Evolutionary conservation across 2,113 vertebrate genomes (phyloP).

Genomic region (Colinus virginianus): DNA sequence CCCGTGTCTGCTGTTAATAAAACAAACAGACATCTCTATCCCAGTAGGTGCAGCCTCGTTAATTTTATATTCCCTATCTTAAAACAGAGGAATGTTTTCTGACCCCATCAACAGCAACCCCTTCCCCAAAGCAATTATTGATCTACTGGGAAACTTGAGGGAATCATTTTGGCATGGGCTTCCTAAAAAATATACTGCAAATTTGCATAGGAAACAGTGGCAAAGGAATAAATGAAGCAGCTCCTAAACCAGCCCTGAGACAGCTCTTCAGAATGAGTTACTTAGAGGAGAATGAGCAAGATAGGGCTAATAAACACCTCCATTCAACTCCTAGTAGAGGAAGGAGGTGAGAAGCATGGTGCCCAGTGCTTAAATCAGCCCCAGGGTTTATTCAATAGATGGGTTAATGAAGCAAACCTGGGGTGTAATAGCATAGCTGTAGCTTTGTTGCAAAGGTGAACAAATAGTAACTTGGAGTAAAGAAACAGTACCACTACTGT

Average conservation of each 20-base stretch:
- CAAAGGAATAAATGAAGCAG: background rate
- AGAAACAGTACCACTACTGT: background rate
- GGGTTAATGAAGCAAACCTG: background rate
- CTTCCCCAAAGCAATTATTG: background rate
- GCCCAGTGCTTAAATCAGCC: too few species aligned
- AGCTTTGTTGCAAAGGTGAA: background rate
- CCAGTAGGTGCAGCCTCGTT: background rate
- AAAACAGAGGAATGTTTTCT: background rate
- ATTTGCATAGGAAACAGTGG: background rate
- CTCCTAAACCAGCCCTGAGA: background rate
- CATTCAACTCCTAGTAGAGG: background rate
- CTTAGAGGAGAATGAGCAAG: background rate
- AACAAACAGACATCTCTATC: background rate
- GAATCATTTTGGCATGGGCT: rapidly evolving
- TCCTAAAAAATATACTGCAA: background rate
- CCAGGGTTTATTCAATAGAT: background rate
- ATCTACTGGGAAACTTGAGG: background rate
- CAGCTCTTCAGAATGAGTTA: background rate
- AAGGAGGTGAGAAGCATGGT: too few species aligned
- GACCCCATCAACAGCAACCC: background rate
- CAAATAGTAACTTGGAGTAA: background rate
- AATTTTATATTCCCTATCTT: background rate
- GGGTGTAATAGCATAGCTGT: background rate
- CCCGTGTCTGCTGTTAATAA: background rate
- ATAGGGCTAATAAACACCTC: background rate